Conservation (phyloP, 2,888 invertebrate species). For the Torymus auratus region DNA sequence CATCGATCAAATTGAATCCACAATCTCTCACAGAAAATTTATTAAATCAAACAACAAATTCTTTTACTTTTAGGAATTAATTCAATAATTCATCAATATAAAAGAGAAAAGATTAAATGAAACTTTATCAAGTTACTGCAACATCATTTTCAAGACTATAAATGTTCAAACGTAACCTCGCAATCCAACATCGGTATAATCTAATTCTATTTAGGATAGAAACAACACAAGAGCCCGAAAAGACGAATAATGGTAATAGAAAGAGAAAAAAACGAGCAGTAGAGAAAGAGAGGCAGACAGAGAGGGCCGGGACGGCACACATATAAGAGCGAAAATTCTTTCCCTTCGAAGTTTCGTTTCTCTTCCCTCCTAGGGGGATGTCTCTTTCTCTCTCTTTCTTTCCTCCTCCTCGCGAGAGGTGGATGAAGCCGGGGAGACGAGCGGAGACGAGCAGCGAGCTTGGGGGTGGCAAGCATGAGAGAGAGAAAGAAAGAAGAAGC, state of each 20-base stretch:
- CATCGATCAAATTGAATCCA: too few relatives aligned
- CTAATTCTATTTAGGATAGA: too few relatives aligned
- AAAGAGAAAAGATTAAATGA: too few relatives aligned
- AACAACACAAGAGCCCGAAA: too few relatives aligned
- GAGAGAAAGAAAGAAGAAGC: conserved; percentile 73
- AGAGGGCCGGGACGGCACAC: background rate
- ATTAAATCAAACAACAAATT: too few relatives aligned
- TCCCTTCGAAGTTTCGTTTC: conserved; percentile 73
- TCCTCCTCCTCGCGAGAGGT: conserved; percentile 66
- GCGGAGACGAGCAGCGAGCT: background rate
- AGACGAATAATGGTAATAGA: conserved; percentile 1
- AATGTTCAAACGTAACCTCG: background rate
- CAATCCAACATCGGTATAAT: too few relatives aligned
- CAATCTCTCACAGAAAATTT: too few relatives aligned
- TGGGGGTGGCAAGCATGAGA: conserved; percentile 72
- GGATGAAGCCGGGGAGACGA: conserved; percentile 67
- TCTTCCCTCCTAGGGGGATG: conserved; percentile 61
- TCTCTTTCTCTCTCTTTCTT: conserved; percentile 57
- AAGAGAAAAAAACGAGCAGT: background rate
- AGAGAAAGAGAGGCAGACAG: background rate
- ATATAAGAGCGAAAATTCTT: conserved; percentile 66
- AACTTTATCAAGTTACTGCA: too few relatives aligned
- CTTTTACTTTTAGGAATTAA: too few relatives aligned
- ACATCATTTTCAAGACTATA: too few relatives aligned
- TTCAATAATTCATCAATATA: too few relatives aligned